Base-by-base conservation (phyloP, 2,797 vertebrate species). In the Notamacropus eugenii region DNA sequence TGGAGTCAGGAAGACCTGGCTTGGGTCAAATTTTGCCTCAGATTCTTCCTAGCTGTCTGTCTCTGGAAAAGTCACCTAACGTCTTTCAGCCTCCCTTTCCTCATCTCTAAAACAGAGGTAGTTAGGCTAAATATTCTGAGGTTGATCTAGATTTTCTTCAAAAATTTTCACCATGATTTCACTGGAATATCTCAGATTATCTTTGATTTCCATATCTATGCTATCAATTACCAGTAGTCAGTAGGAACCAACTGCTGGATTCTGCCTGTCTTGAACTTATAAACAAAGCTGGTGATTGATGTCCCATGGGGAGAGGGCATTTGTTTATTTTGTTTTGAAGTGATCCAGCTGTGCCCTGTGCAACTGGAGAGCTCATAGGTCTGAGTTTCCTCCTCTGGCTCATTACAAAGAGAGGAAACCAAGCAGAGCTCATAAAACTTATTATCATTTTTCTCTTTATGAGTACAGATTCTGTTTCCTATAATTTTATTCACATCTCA, bases 361-460 rank as follows among this genome's bases (percentile, higher is more conserved):
- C 67, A 93, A 95, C 91, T 24, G 0, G 93, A 58, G 87, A 90
- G 90, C 95, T 40, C 13, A 93, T 92, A 74, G 13, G 90, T 97
- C 55, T 3, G 67, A 0, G 0, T 2, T 13, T 58, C 92, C 92
- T 96, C 94, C 91, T 0, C 0, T 94, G 93, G 98, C 90, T 4
- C 1, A 67, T 95, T 96, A 96, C 95, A 96, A 57, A 62, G 9
- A 54, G 94, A 1, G 5, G 95, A 98, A 97, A 93, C 97, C 93
- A 95, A 97, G 97, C 94, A 3, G 93, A 97, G 95, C 98, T 94
- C 96, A 97, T 97, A 97, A 97, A 98, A 90, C 97, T 97, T 96
- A 97, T 98, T 97, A 97, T 96, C 96, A 97, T 97, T 96, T 97
- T 98, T 97, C 97, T 98, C 98, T 98, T 97, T 95, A 97, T 24